A percentile compares a stretch with the other conserved stretches of the same genome.
Evolutionary conservation across 2,113 vertebrate genomes (phyloP).

Genomic region (Dasyornis broadbenti): DNA sequence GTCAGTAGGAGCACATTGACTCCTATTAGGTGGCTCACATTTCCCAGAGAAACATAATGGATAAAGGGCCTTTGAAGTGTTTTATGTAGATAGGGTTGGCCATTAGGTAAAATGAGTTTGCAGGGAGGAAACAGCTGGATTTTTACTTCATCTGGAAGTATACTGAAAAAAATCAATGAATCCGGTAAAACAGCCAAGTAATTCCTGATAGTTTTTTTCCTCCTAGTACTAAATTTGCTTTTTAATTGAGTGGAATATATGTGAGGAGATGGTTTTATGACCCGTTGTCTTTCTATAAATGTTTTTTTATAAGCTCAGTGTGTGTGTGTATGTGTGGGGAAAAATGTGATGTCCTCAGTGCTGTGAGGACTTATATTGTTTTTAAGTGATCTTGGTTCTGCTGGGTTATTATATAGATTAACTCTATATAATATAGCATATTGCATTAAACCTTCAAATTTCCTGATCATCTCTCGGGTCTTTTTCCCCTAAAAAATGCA

Average conservation of each 20-base stretch:
- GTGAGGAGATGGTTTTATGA: background rate
- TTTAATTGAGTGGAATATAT: background rate
- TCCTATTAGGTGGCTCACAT: background rate
- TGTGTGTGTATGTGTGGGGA: background rate
- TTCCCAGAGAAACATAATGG: background rate
- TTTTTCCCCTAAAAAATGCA: background rate
- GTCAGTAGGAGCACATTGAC: background rate
- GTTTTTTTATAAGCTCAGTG: background rate
- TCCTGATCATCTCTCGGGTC: background rate
- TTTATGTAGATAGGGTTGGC: background rate
- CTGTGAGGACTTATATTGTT: background rate
- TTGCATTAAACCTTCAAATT: background rate
- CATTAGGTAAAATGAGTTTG: background rate
- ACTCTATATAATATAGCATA: background rate
- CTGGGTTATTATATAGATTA: background rate
- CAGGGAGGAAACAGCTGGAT: background rate
- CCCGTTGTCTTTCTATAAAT: background rate
- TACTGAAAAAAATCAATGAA: background rate
- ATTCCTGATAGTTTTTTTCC: background rate
- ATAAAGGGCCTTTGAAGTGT: background rate
- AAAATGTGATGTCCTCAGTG: background rate
- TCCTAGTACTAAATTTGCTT: background rate
- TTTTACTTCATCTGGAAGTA: background rate
- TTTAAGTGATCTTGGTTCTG: background rate
- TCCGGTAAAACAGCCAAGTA: background rate